Evolutionary conservation across 2,797 vertebrate species (phyloP).

Genomic region (Hippocampus kuda): DNA sequence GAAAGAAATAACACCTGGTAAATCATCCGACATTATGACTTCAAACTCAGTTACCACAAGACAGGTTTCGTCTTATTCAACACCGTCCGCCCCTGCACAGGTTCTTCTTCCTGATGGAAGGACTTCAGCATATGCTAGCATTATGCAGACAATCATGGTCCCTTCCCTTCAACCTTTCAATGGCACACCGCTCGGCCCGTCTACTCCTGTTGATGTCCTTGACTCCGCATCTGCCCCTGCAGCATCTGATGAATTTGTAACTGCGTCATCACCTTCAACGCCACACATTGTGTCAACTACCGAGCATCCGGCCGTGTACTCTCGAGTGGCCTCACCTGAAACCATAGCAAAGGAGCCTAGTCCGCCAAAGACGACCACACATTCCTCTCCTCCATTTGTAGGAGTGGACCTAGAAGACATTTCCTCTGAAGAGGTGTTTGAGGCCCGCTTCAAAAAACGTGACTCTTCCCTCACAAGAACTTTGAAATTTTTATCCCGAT

Average conservation of each 20-base stretch:
- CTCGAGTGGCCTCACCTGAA: slow-evolving; percentile 72
- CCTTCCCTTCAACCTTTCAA: slow-evolving; percentile 35
- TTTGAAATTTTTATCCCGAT: slow-evolving; percentile 79
- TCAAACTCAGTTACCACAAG: slow-evolving; percentile 50
- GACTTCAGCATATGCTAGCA: slow-evolving; percentile 82
- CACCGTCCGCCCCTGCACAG: slow-evolving; percentile 47
- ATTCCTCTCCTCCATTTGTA: slow-evolving; percentile 38
- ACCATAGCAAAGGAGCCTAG: slow-evolving; percentile 63
- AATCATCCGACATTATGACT: slow-evolving; percentile 50
- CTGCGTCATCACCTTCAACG: slow-evolving; percentile 33
- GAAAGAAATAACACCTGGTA: slow-evolving; percentile 25
- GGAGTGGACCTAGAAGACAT: slow-evolving; percentile 74
- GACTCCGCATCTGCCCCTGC: slow-evolving; percentile 12
- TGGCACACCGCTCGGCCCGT: slow-evolving; percentile 32
- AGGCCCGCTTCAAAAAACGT: slow-evolving; percentile 88
- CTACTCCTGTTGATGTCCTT: slow-evolving; percentile 27
- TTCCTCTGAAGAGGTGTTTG: slow-evolving; percentile 87
- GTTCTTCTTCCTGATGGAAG: slow-evolving; percentile 71
- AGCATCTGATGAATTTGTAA: slow-evolving; percentile 5
- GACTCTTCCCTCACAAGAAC: slow-evolving; percentile 84
- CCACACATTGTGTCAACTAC: slow-evolving; percentile 42
- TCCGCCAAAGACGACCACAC: slow-evolving; percentile 49
- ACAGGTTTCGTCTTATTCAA: slow-evolving; percentile 38
- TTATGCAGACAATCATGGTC: slow-evolving; percentile 85
- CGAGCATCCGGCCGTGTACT: slow-evolving; percentile 72